Evolutionary conservation across 2,797 vertebrate genomes (phyloP).

Genomic region (Falco rusticolus): DNA sequence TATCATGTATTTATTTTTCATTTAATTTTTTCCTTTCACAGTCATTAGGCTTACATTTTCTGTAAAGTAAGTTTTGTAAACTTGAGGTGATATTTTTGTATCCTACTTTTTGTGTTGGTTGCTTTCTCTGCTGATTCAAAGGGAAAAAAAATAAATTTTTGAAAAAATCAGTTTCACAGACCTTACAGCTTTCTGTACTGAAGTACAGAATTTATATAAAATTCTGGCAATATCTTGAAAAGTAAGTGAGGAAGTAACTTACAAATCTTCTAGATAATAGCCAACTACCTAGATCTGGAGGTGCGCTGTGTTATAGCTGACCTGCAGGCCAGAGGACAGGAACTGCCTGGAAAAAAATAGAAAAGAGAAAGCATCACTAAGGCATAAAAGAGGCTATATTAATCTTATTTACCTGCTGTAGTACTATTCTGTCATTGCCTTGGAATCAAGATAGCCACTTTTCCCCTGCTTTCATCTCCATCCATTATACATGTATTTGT

Average conservation of each 20-base stretch:
- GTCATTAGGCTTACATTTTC: not conserved
- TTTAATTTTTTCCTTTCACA: not conserved
- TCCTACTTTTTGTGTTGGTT: not conserved
- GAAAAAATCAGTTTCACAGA: not conserved
- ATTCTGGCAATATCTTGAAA: not conserved
- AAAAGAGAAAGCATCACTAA: not conserved
- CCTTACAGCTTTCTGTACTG: not conserved
- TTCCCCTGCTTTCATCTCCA: not conserved
- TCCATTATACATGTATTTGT: not conserved
- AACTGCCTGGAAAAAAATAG: not conserved
- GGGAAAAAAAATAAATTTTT: not conserved
- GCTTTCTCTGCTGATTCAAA: not conserved
- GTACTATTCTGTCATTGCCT: not conserved
- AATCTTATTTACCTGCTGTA: not conserved
- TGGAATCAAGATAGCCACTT: not conserved
- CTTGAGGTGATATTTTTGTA: not conserved
- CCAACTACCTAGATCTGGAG: not conserved
- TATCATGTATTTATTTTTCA: not conserved
- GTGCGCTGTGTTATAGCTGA: not conserved
- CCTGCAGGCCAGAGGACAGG: not conserved
- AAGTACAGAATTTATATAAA: not conserved
- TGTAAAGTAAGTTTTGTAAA: not conserved
- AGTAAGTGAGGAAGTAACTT: not conserved
- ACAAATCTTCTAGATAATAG: not conserved
- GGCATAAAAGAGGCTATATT: not conserved